Conservation (phyloP, 1,140 invertebrate genomes). For the Drosophila fuyamai region DNA sequence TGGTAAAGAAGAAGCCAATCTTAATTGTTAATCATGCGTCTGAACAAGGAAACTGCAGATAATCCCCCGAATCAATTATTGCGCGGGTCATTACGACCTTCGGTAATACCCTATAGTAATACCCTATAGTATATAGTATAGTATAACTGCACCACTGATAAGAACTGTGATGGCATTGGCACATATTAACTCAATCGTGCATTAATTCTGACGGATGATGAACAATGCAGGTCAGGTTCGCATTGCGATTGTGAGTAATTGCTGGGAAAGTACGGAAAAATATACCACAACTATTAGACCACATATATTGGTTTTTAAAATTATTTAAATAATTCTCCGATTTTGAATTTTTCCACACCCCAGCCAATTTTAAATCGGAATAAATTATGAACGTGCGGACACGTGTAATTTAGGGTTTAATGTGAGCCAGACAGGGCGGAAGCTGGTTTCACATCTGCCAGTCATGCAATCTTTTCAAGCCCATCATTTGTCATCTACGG, state of each 20-base stretch:
- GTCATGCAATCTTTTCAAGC: conserved; percentile 30
- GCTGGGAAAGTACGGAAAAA: background rate
- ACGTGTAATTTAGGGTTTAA: conserved; percentile 1
- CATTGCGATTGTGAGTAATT: background rate
- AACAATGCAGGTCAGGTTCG: conserved; percentile 42
- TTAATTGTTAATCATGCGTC: background rate
- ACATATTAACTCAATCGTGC: conserved; percentile 6
- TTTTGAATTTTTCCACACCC: conserved; percentile 10
- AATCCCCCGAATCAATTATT: background rate
- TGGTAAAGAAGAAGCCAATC: no score
- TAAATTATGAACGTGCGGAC: conserved; percentile 13
- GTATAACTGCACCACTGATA: conserved; percentile 22
- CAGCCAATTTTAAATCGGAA: conserved; percentile 2
- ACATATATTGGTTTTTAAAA: background rate
- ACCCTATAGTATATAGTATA: background rate
- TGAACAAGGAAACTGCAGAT: background rate
- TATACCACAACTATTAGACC: background rate
- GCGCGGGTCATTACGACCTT: background rate
- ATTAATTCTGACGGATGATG: background rate
- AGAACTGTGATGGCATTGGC: conserved; percentile 26
- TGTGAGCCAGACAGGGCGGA: conserved; percentile 13
- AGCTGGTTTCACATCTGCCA: conserved; percentile 31
- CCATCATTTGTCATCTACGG: conserved; percentile 14
- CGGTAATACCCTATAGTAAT: background rate
- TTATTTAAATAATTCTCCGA: background rate